Conservation (phyloP, 2,888 invertebrate species). For the Metalampra italica region DNA sequence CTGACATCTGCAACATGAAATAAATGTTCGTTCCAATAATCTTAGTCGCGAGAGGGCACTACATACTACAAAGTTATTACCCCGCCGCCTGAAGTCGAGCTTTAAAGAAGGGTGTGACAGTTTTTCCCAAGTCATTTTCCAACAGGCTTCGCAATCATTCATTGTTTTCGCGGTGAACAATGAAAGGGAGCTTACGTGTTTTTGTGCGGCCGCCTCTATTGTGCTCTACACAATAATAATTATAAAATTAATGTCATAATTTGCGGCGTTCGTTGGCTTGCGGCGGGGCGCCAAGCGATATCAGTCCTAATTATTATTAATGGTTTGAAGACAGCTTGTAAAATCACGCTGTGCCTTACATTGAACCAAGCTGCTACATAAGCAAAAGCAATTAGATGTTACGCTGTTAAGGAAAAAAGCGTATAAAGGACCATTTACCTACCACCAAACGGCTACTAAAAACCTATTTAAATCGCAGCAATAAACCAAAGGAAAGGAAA, state of each 20-base stretch:
- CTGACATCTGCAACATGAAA: background rate
- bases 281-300: slow-evolving; percentile 27
- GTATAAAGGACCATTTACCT: background rate
- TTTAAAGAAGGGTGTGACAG: slow-evolving; percentile 12
- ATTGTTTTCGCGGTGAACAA: slow-evolving; percentile 51
- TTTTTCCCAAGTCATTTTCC: slow-evolving; percentile 42
- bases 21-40: background rate
- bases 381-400: background rate
- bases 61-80: background rate
- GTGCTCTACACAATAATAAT: slow-evolving; percentile 56
- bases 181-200: slow-evolving; percentile 48
- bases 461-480: background rate
- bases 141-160: slow-evolving; percentile 42
- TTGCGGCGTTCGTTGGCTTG: slow-evolving; percentile 36
- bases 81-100: background rate
- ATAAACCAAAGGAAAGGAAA: background rate
- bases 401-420: background rate
- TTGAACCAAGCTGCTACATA: slow-evolving; percentile 6
- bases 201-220: slow-evolving; percentile 48
- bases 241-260: slow-evolving; percentile 69
- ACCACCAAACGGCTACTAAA: too few relatives aligned
- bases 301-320: slow-evolving; percentile 64
- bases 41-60: background rate
- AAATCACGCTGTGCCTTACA: slow-evolving; percentile 40
- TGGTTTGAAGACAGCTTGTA: slow-evolving; percentile 44